Conservation (phyloP, 2,797 vertebrate genomes). For the Psittacula derbiana region DNA sequence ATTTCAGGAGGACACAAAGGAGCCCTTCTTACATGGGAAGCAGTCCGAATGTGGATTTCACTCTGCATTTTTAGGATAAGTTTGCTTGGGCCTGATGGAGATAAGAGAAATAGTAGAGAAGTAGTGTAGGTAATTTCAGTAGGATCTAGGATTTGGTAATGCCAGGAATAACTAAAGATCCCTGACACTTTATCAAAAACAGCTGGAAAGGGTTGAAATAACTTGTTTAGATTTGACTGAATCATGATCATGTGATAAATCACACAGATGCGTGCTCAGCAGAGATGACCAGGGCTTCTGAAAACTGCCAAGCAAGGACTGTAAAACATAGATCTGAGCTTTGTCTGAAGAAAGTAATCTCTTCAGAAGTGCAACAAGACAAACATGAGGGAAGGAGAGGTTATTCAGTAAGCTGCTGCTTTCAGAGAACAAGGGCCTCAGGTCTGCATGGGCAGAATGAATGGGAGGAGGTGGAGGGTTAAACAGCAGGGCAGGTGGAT, state of each 20-base stretch:
- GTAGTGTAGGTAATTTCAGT: background rate
- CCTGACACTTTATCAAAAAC: background rate
- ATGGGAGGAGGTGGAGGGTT: accelerated
- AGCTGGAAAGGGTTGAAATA: background rate
- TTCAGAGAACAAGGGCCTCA: background rate
- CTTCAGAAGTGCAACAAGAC: background rate
- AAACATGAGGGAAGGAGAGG: background rate
- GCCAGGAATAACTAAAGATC: background rate
- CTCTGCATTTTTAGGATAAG: background rate
- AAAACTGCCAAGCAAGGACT: background rate
- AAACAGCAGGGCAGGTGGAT: background rate
- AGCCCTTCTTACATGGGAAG: background rate
- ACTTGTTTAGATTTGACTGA: background rate
- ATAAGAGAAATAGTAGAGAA: background rate
- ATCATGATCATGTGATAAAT: background rate
- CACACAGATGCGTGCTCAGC: background rate
- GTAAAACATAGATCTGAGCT: background rate
- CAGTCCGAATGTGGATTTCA: accelerated
- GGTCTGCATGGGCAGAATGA: background rate
- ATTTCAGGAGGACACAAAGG: background rate
- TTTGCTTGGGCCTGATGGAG: background rate
- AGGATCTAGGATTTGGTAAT: background rate
- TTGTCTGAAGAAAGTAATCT: background rate
- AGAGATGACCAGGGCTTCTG: background rate
- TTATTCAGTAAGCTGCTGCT: background rate